Percentiles rank a stretch among this genome's conserved stretches.
phyloP scores from a whole-genome alignment of 2,888 invertebrate species.

The Monochamus alternatus region DNA sequence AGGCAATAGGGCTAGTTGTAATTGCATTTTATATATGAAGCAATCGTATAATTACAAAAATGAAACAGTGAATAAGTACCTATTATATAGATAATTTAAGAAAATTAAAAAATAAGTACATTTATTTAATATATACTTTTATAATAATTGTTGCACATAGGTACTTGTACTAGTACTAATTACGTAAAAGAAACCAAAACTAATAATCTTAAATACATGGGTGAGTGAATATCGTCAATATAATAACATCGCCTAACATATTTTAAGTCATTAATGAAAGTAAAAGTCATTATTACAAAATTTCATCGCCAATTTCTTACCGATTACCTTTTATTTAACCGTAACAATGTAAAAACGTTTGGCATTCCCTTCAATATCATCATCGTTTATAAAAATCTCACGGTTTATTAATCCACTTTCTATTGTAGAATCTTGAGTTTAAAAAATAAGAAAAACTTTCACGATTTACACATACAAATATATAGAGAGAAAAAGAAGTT shows the following conservation, averaged over 20 bases:
- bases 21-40: too few relatives aligned
- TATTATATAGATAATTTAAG: too few relatives aligned
- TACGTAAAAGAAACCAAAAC: too few relatives aligned
- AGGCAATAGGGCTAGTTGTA: too few relatives aligned
- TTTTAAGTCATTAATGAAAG: slow-evolving; percentile 11
- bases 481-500: slow-evolving; percentile 41
- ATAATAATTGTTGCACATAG: too few relatives aligned
- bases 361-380: background rate
- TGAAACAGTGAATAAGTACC: too few relatives aligned
- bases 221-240: too few relatives aligned
- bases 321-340: background rate
- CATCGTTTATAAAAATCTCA: slow-evolving; percentile 41
- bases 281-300: slow-evolving; percentile 17
- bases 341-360: background rate
- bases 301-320: background rate
- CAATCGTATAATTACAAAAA: too few relatives aligned
- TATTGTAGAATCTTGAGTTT: slow-evolving; percentile 45
- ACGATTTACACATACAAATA: slow-evolving; percentile 33
- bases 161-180: too few relatives aligned
- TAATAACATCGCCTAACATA: background rate
- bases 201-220: too few relatives aligned
- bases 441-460: slow-evolving; percentile 44
- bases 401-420: slow-evolving; percentile 55
- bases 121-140: too few relatives aligned
- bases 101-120: too few relatives aligned